Evolutionary conservation across 2,888 invertebrate species (phyloP).

Genomic region (Scrobipalpa atriplicella): DNA sequence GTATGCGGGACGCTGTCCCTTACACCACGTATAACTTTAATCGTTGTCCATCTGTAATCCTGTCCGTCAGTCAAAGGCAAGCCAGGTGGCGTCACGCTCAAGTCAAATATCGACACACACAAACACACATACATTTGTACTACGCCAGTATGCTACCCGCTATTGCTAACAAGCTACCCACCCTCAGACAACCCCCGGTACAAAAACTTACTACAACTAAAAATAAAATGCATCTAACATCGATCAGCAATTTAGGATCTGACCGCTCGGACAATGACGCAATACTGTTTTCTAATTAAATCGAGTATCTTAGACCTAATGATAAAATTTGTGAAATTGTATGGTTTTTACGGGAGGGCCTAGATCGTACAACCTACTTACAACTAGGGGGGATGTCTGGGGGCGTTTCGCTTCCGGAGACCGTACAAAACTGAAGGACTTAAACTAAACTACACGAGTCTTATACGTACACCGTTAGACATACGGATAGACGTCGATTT

Average conservation of each 20-base stretch:
- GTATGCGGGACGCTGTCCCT: no score
- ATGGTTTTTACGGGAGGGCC: constrained; percentile 40
- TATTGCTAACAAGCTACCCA: constrained; percentile 52
- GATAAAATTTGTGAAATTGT: constrained; percentile 38
- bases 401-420: constrained; percentile 46
- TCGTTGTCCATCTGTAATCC: background rate
- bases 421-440: constrained; percentile 51
- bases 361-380: constrained; percentile 69
- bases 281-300: constrained; percentile 56
- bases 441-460: constrained; percentile 58
- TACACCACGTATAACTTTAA: background rate
- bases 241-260: constrained; percentile 54
- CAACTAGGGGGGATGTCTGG: constrained; percentile 60
- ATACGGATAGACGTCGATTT: constrained; percentile 20
- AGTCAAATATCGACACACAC: constrained; percentile 39
- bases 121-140: constrained; percentile 76
- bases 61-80: background rate
- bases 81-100: constrained; percentile 13
- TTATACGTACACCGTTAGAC: constrained; percentile 48
- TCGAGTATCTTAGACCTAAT: constrained; percentile 50
- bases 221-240: constrained; percentile 64
- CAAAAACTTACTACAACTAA: constrained; percentile 57
- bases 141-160: constrained; percentile 77
- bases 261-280: constrained; percentile 48
- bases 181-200: constrained; percentile 60